Conservation (phyloP, 2,113 vertebrate genomes). For the Forbesichthys papilliferus region DNA sequence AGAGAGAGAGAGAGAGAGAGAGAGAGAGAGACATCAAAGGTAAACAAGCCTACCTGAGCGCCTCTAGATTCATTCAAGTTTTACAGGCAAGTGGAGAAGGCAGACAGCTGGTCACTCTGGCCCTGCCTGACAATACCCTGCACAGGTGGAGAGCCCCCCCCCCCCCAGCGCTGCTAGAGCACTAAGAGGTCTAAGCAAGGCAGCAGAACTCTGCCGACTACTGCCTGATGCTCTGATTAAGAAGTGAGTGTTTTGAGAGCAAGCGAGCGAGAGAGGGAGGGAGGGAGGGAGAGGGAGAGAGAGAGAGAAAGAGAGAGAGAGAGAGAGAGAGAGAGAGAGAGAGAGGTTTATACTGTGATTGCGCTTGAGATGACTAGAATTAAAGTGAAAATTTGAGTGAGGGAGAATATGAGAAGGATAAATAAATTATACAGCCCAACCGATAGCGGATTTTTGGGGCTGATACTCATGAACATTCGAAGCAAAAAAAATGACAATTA, state of each 20-base stretch:
- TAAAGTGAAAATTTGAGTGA: neutral
- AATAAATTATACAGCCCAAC: too few relatives aligned
- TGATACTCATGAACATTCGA: too few relatives aligned
- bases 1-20: neutral
- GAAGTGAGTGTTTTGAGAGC: conserved; percentile 33
- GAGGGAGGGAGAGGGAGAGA: neutral
- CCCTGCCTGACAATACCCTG: conserved; percentile 34
- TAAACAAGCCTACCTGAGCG: conserved; percentile 54
- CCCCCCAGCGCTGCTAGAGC: conserved; percentile 37
- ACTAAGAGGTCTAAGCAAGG: conserved; percentile 32
- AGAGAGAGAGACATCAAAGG: neutral
- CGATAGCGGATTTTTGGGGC: too few relatives aligned
- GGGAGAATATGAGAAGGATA: neutral
- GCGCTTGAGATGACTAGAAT: too few relatives aligned
- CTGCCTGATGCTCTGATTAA: conserved; percentile 54
- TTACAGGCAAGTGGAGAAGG: conserved; percentile 16
- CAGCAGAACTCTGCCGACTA: conserved; percentile 44
- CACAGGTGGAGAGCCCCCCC: conserved; percentile 27
- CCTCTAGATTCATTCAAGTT: conserved; percentile 33
- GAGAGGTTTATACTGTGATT: neutral
- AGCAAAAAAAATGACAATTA: too few relatives aligned
- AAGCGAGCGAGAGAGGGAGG: conserved; percentile 10
- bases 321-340: neutral
- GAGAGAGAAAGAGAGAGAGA: neutral
- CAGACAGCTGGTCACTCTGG: conserved; percentile 7